Evolutionary conservation across 2,113 vertebrate species (phyloP).

Genomic region (Eidolon helvum): DNA sequence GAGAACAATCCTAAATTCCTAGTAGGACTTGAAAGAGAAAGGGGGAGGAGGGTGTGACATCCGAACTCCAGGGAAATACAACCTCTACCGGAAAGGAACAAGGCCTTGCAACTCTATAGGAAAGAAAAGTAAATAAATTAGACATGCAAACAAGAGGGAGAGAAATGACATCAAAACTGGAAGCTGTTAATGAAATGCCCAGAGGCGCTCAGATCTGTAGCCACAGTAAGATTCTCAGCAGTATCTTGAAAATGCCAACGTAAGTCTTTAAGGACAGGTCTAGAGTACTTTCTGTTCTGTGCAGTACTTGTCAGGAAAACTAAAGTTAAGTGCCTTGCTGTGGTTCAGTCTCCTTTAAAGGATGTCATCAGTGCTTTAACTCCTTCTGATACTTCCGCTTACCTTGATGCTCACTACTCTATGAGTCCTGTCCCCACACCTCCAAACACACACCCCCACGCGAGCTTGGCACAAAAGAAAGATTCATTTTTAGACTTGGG

Average conservation of each 20-base stretch:
- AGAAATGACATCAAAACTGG: neutral
- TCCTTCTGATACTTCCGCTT: neutral
- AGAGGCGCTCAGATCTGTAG: neutral
- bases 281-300: too few species aligned
- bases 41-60: neutral
- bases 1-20: neutral
- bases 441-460: too few species aligned
- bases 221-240: neutral
- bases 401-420: neutral
- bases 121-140: neutral
- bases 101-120: neutral
- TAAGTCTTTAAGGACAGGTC: neutral
- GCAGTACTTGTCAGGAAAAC: neutral
- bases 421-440: neutral
- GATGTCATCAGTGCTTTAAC: neutral
- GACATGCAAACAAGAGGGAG: neutral
- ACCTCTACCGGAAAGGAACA: neutral
- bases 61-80: neutral
- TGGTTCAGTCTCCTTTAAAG: neutral
- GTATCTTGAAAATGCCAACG: neutral
- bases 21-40: neutral
- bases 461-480: neutral
- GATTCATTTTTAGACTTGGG: neutral
- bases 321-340: accelerated
- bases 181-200: neutral